phyloP scores from a whole-genome alignment of 2,113 vertebrate genomes.

The Pachycephala philippinensis region DNA sequence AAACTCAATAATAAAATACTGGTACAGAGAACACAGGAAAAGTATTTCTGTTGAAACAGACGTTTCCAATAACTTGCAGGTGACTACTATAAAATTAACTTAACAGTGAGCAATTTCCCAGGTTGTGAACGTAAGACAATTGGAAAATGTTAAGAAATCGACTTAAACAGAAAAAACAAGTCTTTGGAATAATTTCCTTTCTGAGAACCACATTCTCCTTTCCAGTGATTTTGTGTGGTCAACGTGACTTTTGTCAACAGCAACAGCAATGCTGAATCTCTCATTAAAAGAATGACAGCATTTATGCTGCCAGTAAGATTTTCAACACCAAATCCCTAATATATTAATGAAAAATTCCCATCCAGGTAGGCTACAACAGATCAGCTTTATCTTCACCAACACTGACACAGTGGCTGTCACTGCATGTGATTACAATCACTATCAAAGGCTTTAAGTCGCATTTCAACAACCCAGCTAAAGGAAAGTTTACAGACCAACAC shows the following conservation, averaged over 20 bases:
- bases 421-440: background rate
- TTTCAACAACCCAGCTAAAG: conserved; percentile 13
- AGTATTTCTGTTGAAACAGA: background rate
- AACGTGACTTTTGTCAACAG: background rate
- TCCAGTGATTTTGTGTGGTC: background rate
- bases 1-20: background rate
- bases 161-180: background rate
- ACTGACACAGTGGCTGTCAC: background rate
- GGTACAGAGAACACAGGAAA: background rate
- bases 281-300: background rate
- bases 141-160: background rate
- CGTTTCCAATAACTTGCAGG: background rate
- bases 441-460: conserved; percentile 4
- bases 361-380: conserved; percentile 17
- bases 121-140: background rate
- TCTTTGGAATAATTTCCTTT: background rate
- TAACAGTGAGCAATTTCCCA: background rate
- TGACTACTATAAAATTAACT: background rate
- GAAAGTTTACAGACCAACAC: background rate
- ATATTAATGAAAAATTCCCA: conserved; percentile 4
- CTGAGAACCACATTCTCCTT: background rate
- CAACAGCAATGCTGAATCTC: background rate
- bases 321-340: background rate
- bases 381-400: conserved; percentile 20
- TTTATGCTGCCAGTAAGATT: background rate